Evolutionary conservation across 2,888 invertebrate genomes (phyloP).

Genomic region (Drosophila meridiana): DNA sequence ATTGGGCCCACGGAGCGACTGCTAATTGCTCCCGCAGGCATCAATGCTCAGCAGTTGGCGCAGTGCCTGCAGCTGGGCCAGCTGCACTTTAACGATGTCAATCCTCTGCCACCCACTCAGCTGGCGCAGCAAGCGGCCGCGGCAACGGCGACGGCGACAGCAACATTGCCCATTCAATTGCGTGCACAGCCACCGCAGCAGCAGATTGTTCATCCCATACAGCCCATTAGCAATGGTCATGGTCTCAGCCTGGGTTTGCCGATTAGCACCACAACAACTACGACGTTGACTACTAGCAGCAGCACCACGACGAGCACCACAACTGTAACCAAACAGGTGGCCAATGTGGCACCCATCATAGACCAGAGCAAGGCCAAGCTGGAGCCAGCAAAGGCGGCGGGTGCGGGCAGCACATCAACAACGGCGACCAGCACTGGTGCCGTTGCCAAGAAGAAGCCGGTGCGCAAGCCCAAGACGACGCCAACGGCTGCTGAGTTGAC

Average conservation of each 20-base stretch:
- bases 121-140: slow-evolving; percentile 43
- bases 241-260: slow-evolving; percentile 50
- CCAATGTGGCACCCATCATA: slow-evolving; percentile 85
- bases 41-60: slow-evolving; percentile 85
- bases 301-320: slow-evolving; percentile 68
- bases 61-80: slow-evolving; percentile 85
- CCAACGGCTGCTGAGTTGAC: slow-evolving; percentile 80
- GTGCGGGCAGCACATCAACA: slow-evolving; percentile 36
- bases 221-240: slow-evolving; percentile 71
- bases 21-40: slow-evolving; percentile 85
- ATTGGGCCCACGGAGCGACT: slow-evolving; percentile 84
- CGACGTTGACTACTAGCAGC: slow-evolving; percentile 62
- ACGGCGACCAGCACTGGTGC: slow-evolving; percentile 64
- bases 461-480: slow-evolving; percentile 78
- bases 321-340: slow-evolving; percentile 83
- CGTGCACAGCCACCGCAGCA: slow-evolving; percentile 82
- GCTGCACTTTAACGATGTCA: slow-evolving; percentile 85
- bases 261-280: slow-evolving; percentile 64
- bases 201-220: slow-evolving; percentile 83
- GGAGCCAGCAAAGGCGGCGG: slow-evolving; percentile 59
- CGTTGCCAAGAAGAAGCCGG: slow-evolving; percentile 82
- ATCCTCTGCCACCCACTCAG: slow-evolving; percentile 73
- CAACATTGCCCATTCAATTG: slow-evolving; percentile 54
- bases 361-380: slow-evolving; percentile 84
- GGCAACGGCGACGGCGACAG: slow-evolving; percentile 47